Percentiles rank a stretch among this genome's conserved stretches.
phyloP scores from a whole-genome alignment of 2,113 vertebrate species.

The Varanus komodoensis region DNA sequence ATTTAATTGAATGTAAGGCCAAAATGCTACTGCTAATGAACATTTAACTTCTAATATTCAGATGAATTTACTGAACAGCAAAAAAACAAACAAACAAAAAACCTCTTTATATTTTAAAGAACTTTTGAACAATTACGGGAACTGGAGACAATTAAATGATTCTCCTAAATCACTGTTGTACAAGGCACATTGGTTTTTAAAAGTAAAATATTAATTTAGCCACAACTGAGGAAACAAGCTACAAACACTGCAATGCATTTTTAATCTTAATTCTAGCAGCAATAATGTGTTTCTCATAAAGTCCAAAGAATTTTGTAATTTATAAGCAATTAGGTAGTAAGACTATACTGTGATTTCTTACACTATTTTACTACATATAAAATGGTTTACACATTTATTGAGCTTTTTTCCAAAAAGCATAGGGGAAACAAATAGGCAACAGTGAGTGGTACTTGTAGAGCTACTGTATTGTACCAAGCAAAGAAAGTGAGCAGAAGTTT shows the following conservation, averaged over 20 bases:
- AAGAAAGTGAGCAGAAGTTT: background rate
- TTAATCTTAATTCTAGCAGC: slow-evolving; percentile 50
- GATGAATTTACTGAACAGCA: slow-evolving; percentile 65
- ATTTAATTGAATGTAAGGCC: slow-evolving; percentile 42
- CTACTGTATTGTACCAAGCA: background rate
- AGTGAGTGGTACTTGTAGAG: background rate
- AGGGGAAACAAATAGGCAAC: slow-evolving; percentile 16
- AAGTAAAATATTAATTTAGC: slow-evolving; percentile 70
- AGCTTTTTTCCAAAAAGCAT: slow-evolving; percentile 18
- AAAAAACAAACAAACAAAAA: slow-evolving; percentile 43
- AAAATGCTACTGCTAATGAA: slow-evolving; percentile 49
- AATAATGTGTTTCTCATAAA: slow-evolving; percentile 57
- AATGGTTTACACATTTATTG: slow-evolving; percentile 26
- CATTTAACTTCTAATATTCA: slow-evolving; percentile 59
- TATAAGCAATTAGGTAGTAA: slow-evolving; percentile 50
- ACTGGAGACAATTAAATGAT: slow-evolving; percentile 71
- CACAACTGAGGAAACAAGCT: slow-evolving; percentile 62
- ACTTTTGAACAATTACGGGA: slow-evolving; percentile 71
- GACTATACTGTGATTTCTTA: background rate
- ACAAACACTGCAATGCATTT: slow-evolving; percentile 46
- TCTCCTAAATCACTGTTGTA: slow-evolving; percentile 70
- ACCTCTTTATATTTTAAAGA: slow-evolving; percentile 70
- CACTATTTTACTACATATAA: background rate
- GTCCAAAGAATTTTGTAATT: slow-evolving; percentile 53
- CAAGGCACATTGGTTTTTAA: slow-evolving; percentile 68